A percentile compares a stretch with the other conserved stretches of the same genome.
Conservation (phyloP, 2,888 invertebrate species). For the Apoda limacodes region DNA sequence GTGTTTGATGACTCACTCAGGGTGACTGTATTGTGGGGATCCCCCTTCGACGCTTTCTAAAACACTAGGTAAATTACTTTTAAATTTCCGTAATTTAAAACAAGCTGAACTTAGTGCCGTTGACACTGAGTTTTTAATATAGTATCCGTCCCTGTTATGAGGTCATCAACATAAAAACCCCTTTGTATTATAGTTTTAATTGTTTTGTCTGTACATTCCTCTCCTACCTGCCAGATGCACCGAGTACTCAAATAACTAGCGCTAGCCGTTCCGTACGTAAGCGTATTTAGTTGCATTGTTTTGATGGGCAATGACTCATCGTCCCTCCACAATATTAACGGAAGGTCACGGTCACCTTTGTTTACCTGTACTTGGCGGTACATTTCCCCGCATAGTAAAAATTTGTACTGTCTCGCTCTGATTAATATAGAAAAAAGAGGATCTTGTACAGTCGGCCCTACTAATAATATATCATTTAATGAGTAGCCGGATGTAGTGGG, state of each 20-base stretch:
- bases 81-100: slow-evolving; percentile 16
- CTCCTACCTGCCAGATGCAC: slow-evolving; percentile 17
- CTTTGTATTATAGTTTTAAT: slow-evolving; percentile 17
- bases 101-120: slow-evolving; percentile 10
- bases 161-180: slow-evolving; percentile 16
- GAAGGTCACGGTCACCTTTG: no score
- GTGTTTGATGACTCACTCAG: slow-evolving; percentile 21
- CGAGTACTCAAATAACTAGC: slow-evolving; percentile 15
- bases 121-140: slow-evolving; percentile 6
- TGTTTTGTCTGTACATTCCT: no score
- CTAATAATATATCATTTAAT: slow-evolving; percentile 21
- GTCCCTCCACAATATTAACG: no score
- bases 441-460: slow-evolving; percentile 21
- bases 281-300: slow-evolving; percentile 16
- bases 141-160: slow-evolving; percentile 16
- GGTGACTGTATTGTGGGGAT: slow-evolving; percentile 12
- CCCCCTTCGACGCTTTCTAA: slow-evolving; percentile 8
- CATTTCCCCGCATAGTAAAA: slow-evolving; percentile 8
- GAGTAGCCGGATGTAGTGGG: slow-evolving; percentile 18
- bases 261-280: slow-evolving; percentile 19
- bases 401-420: slow-evolving; percentile 10
- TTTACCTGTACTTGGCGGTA: no score
- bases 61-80: slow-evolving; percentile 10
- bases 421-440: slow-evolving; percentile 12
- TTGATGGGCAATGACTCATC: no score